phyloP scores from a whole-genome alignment of 2,888 invertebrate species.

The Piscicola geometra region DNA sequence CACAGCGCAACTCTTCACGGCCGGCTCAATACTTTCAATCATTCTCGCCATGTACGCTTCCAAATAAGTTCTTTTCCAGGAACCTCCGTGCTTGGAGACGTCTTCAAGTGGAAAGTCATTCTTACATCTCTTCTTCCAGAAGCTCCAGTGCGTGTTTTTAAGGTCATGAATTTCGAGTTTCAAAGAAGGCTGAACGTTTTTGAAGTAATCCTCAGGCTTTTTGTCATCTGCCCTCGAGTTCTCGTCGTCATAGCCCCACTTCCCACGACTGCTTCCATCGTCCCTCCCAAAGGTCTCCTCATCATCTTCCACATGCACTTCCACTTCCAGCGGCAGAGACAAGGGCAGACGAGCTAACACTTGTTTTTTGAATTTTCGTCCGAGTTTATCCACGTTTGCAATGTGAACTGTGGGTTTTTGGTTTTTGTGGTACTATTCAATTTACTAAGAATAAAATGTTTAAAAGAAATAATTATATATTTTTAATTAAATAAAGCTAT shows the following conservation, averaged over 20 bases:
- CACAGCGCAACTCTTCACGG: neutral
- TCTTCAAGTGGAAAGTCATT: neutral
- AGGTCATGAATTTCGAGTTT: neutral
- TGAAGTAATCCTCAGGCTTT: neutral
- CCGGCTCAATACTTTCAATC: neutral
- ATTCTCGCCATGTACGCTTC: slow-evolving; percentile 2
- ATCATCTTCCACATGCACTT: neutral
- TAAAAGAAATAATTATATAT: no score
- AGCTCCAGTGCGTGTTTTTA: neutral
- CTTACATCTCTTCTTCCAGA: slow-evolving; percentile 18
- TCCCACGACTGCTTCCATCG: neutral
- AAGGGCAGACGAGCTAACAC: neutral
- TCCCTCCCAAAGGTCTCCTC: neutral
- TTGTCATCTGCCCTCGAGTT: neutral
- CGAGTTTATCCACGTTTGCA: neutral
- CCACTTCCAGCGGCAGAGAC: neutral
- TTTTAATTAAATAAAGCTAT: no score
- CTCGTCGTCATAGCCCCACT: neutral
- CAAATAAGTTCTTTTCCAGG: slow-evolving; percentile 10
- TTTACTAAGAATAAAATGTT: no score
- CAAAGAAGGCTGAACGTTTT: neutral
- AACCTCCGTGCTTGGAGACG: neutral
- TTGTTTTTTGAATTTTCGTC: neutral
- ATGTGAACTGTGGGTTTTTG: slow-evolving; percentile 1
- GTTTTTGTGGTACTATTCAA: no score